Evolutionary conservation across 2,113 vertebrate genomes (phyloP).

Genomic region (Pitta sordida): DNA sequence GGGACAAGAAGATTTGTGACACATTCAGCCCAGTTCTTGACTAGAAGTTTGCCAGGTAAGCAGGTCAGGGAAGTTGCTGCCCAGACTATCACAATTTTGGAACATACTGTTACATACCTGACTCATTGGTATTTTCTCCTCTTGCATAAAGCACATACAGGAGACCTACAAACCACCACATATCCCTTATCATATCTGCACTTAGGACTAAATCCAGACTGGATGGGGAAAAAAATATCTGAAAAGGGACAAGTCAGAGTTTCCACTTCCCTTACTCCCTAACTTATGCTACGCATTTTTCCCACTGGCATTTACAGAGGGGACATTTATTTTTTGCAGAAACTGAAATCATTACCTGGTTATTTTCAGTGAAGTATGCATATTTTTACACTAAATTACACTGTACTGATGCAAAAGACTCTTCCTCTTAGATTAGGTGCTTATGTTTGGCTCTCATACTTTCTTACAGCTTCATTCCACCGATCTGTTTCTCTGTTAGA

Average conservation of each 20-base stretch:
- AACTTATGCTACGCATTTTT: not conserved
- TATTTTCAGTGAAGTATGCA: not conserved
- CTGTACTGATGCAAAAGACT: not conserved
- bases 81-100: not conserved
- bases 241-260: not conserved
- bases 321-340: not conserved
- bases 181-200: not conserved
- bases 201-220: not conserved
- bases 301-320: not conserved
- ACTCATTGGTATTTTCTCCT: not conserved
- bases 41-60: not conserved
- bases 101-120: not conserved
- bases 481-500: not conserved
- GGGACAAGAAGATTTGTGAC: not conserved
- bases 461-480: constrained; percentile 17
- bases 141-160: not conserved
- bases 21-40: not conserved
- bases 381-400: not conserved
- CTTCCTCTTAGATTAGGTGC: not conserved
- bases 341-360: not conserved
- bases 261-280: not conserved
- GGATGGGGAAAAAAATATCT: not conserved
- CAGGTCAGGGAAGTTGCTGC: not conserved
- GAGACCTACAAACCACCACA: not conserved
- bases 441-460: not conserved